phyloP scores from a whole-genome alignment of 2,888 invertebrate species.

The Clivina fossor region DNA sequence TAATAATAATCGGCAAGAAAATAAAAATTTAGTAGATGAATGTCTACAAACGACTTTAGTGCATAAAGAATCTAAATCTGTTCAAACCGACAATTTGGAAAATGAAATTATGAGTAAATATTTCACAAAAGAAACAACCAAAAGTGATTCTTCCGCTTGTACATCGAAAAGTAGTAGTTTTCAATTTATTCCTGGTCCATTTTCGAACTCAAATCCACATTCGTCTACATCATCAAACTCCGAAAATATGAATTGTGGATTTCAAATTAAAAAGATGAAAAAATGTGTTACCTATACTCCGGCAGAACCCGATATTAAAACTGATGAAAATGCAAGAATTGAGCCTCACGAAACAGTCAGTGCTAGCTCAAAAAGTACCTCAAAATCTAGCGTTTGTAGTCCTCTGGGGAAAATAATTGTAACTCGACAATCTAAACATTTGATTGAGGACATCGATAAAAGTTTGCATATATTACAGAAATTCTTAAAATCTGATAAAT shows the following conservation, averaged over 20 bases:
- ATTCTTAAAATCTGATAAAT: constrained; percentile 61
- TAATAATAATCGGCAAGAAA: background rate
- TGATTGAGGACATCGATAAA: constrained; percentile 64
- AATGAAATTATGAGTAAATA: background rate
- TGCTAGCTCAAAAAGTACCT: too few species aligned
- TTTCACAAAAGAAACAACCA: constrained; percentile 2
- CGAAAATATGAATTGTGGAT: background rate
- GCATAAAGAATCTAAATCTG: constrained; percentile 7
- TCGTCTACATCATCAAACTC: background rate
- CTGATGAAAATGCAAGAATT: background rate
- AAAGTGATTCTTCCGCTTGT: constrained; percentile 46
- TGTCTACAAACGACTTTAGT: constrained; percentile 22
- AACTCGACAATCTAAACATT: constrained; percentile 41
- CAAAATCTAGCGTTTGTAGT: too few species aligned
- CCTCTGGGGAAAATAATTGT: constrained; percentile 40
- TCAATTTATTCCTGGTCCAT: constrained; percentile 60
- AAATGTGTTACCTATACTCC: too few species aligned
- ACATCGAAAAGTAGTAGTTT: constrained; percentile 63
- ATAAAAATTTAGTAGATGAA: constrained; percentile 37
- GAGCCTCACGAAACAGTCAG: background rate
- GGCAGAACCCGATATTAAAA: too few species aligned
- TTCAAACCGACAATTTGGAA: constrained; percentile 15
- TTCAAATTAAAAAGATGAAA: too few species aligned
- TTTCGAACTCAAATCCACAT: background rate
- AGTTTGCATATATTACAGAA: constrained; percentile 62